Base-by-base conservation (phyloP, 2,797 vertebrate species). In the Pelodytes ibericus region DNA sequence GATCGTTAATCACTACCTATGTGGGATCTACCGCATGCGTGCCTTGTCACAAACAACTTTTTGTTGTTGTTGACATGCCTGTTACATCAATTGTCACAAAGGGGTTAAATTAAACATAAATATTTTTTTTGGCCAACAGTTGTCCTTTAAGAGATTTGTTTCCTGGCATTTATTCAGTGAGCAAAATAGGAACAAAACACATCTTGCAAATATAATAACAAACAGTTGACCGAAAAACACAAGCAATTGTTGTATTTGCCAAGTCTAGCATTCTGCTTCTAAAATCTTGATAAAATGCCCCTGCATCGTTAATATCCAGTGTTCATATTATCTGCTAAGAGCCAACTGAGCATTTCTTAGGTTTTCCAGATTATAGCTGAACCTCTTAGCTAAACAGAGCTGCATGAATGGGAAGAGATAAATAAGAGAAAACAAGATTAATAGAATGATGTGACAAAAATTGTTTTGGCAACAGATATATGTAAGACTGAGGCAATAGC, bases 331-430 rank as follows among this genome's bases (percentile, higher is more conserved):
- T 64, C 60, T 73, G 27, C 41, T 49, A 33, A 53, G 41, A 51
- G 58, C 49, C 70, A 49, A 26, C 27, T 2, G 71, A 63, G 41
- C 24, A 16, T 62, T 56, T 64, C 70, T 44, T 30, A 49, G 25
- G 26, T 60, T 71, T 70, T 47, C 44, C 39, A 72, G 71, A 72
- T 72, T 63, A 72, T n/a, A n/a, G 59, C 30, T 63, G 59, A 53
- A 53, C 44, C 59, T 63, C 71, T 63, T 63, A 63, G 71, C 71
- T 63, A 63, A 63, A 72, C 27, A 61, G 36, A 71, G 27, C 69
- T 61, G 59, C 61, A 49, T 26, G 59, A 63, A 56, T 26, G 30
- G 60, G 51, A 73, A 33, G 10, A 72, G 71, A 72, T 72, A 72
- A 64, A 41, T 63, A 64, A 51, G 24, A 26, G 44, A 51, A 51